phyloP scores from a whole-genome alignment of 2,113 vertebrate genomes.

The Podarcis raffonei region DNA sequence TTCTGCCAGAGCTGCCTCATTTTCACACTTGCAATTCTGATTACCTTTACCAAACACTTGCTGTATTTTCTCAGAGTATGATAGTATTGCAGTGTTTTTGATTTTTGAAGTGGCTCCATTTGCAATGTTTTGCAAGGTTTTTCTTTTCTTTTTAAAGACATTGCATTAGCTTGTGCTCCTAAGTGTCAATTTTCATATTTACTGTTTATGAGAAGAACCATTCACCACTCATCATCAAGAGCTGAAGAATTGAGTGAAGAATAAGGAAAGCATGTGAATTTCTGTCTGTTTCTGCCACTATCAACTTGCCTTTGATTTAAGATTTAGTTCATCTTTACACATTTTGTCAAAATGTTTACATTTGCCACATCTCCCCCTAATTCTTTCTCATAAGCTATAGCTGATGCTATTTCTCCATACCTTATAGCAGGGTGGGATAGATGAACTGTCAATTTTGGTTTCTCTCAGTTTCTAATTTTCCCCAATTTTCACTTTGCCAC shows the following conservation, averaged over 20 bases:
- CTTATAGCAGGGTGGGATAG: background rate
- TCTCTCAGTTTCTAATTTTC: background rate
- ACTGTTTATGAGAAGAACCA: background rate
- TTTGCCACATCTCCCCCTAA: background rate
- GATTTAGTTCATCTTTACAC: background rate
- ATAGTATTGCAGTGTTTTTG: background rate
- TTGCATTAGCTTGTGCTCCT: background rate
- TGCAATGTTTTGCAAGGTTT: background rate
- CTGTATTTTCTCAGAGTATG: background rate
- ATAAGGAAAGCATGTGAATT: background rate
- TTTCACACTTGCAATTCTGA: background rate
- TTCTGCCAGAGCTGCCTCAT: background rate
- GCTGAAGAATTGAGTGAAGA: background rate
- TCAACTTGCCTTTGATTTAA: background rate
- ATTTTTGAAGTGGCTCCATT: background rate
- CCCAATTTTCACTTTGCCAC: too few species aligned
- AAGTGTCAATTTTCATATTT: background rate
- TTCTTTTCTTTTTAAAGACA: background rate
- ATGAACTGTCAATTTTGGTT: background rate
- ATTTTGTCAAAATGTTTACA: background rate
- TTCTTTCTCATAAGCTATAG: background rate
- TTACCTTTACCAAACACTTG: background rate
- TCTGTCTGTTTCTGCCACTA: background rate
- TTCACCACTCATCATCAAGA: background rate
- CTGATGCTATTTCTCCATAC: background rate